Conservation (phyloP, 2,113 vertebrate species). For the Agelaius tricolor region DNA sequence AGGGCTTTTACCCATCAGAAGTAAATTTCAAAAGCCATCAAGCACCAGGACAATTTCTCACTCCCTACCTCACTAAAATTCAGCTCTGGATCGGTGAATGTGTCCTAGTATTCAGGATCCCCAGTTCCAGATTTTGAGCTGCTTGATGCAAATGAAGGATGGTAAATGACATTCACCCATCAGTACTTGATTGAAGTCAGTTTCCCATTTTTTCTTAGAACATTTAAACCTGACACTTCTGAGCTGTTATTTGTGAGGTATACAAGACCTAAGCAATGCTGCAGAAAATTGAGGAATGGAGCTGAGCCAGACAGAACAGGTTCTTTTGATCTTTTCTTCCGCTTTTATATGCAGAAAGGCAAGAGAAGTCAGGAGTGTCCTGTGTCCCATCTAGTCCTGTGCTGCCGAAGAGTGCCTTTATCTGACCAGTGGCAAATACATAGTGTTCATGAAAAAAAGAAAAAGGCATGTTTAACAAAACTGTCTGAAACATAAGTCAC, state of each 20-base stretch:
- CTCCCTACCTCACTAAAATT: not conserved
- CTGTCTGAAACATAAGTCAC: slow-evolving; percentile 13
- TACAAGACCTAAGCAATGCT: not conserved
- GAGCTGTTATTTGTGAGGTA: not conserved
- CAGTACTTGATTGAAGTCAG: not conserved
- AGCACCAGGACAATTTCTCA: not conserved
- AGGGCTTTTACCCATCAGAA: not conserved
- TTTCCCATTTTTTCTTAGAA: not conserved
- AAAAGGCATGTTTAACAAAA: not conserved
- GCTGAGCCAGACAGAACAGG: not conserved
- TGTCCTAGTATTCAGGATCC: not conserved
- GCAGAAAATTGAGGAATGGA: not conserved
- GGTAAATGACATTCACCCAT: not conserved
- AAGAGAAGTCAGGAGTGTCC: not conserved
- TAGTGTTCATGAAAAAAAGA: not conserved
- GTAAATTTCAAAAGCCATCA: not conserved
- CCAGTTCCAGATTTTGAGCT: not conserved
- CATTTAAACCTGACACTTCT: not conserved
- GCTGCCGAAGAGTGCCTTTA: not conserved
- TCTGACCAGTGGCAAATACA: not conserved
- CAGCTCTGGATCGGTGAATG: not conserved
- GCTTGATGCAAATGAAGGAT: not conserved
- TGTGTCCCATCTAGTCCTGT: not conserved
- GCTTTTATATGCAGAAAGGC: not conserved
- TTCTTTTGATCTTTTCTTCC: not conserved